Base-by-base conservation (phyloP, 2,113 vertebrate species). In the Bubo bubo region DNA sequence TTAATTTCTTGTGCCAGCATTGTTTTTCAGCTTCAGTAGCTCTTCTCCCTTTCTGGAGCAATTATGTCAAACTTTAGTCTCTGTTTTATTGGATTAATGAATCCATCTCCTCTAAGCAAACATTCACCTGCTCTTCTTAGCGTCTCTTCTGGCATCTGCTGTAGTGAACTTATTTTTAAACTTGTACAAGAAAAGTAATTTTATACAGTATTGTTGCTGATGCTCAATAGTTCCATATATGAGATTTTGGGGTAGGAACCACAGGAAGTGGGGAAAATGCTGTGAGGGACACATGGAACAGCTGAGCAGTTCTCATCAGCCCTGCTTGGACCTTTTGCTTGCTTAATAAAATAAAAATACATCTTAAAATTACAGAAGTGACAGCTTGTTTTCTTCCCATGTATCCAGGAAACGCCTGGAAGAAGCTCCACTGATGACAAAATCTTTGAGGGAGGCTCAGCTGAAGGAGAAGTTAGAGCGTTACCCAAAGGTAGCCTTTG, bases 371-470 rank as follows among this genome's bases (percentile, higher is more conserved):
- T 39, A 23, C 19, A 28, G 20, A 47, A 77, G 5, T 89, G 24
- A 60, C 68, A 64, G 49, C 20, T 68, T 86, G 28, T 73, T 24
- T 37, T 88, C 14, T 80, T 88, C 37, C 32, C 19, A 1, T 24
- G 9, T 63, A 35, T 50, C 9, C 95, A 99, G 99, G 98, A 99
- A 98, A 91, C 88, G 95, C 5, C 95, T 99, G 79, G 99, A 99
- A 86, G 99, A 99, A 97, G 98, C 98, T 22, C 99, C 99, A 8
- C 97, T 99, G 56, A 98, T 99, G 97, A 99, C 99, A 53, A 98
- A 98, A 94, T 97, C 98, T 88, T 97, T 99, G 86, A 98, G 98
- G 88, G 99, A 99, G 83, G 77, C 98, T 12, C 99, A 98, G 95
- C 96, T 98, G 95, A 99, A 98, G 94, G 98, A 99, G 85, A 99